These are phyloP conservation scores for Sphaeridia pumilis DNA, from an alignment of 2,888 invertebrate genomes.

Conservation along the genomic window DNA sequence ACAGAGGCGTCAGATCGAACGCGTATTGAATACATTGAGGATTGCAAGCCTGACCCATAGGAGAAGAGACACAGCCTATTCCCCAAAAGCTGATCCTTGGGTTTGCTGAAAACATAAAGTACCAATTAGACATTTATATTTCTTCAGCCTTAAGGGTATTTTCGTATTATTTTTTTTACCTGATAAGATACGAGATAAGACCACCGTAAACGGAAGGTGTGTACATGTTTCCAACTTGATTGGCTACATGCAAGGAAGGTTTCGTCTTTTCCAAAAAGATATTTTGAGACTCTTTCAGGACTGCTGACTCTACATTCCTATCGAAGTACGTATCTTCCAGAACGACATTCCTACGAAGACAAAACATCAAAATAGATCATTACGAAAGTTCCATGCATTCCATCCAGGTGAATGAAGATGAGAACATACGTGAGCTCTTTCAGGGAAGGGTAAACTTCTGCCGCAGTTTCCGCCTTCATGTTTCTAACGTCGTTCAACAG, in stretches of 20 bases:
- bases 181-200: slow-evolving; percentile 70
- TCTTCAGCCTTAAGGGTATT: neutral
- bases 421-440: slow-evolving; percentile 50
- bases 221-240: slow-evolving; percentile 97
- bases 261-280: slow-evolving; percentile 71
- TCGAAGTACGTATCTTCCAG: slow-evolving; percentile 80
- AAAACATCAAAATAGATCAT: neutral
- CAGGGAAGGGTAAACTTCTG: slow-evolving; percentile 51
- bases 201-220: slow-evolving; percentile 93
- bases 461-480: slow-evolving; percentile 45
- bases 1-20: slow-evolving; percentile 49
- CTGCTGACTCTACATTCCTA: slow-evolving; percentile 76
- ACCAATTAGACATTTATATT: neutral
- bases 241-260: slow-evolving; percentile 71
- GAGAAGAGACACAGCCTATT: slow-evolving; percentile 82
- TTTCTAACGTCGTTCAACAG: slow-evolving; percentile 74
- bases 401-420: neutral
- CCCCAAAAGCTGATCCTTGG: slow-evolving; percentile 56
- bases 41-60: slow-evolving; percentile 92
- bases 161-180: slow-evolving; percentile 37
- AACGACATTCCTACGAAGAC: slow-evolving; percentile 46
- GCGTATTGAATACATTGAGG: slow-evolving; percentile 81
- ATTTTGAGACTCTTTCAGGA: slow-evolving; percentile 60
- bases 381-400: neutral
- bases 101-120: slow-evolving; percentile 43